These are phyloP conservation scores for Ramphastos sulfuratus DNA, from an alignment of 2,113 vertebrate genomes.

Conservation along the genomic window DNA sequence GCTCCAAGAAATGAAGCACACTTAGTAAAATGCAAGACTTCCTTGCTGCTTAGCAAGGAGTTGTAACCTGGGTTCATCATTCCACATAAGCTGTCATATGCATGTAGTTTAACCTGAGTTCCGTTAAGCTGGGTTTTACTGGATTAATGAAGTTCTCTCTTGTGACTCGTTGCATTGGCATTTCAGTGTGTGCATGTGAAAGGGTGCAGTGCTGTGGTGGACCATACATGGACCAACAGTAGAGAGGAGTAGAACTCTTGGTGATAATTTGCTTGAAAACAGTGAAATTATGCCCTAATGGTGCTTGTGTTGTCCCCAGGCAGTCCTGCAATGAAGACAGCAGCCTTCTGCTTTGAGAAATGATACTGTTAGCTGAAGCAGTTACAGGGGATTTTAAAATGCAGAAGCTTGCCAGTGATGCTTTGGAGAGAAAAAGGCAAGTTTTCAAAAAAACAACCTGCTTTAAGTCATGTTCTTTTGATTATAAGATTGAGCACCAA, in stretches of 20 bases:
- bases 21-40: neutral
- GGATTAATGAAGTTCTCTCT: neutral
- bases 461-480: neutral
- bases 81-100: fast-evolving
- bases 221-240: neutral
- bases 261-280: neutral
- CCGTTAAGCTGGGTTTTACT: neutral
- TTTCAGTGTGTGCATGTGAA: neutral
- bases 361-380: neutral
- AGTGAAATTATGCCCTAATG: neutral
- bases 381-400: neutral
- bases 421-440: neutral
- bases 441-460: neutral
- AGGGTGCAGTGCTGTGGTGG: neutral
- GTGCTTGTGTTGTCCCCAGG: neutral
- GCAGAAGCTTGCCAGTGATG: neutral
- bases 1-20: neutral
- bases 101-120: neutral
- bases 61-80: fast-evolving
- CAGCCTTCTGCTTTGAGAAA: neutral
- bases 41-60: neutral
- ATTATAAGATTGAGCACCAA: fast-evolving
- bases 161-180: neutral
- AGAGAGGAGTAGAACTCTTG: neutral
- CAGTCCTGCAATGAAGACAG: neutral